Evolutionary conservation across 1,140 invertebrate species (phyloP).

Genomic region (Pygmarrhopalites habei): DNA sequence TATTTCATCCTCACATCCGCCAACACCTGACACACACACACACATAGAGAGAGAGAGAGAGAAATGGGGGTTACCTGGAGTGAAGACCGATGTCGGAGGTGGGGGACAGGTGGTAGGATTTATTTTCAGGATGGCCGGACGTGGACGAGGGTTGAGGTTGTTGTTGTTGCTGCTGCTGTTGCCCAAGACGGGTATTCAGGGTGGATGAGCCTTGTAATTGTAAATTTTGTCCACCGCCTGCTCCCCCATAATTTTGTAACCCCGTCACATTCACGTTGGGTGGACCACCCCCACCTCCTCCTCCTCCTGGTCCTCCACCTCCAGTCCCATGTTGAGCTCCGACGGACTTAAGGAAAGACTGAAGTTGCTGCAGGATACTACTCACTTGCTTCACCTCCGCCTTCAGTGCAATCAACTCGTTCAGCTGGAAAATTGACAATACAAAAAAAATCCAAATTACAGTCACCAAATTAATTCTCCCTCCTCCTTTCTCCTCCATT

Average conservation of each 20-base stretch:
- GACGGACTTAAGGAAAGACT: constrained; percentile 37
- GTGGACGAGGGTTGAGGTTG: background rate
- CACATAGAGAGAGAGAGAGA: no score
- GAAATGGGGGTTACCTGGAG: no score
- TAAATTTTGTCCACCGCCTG: background rate
- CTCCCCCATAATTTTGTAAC: background rate
- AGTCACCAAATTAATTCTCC: no score
- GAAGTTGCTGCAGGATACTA: constrained; percentile 45
- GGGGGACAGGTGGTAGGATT: constrained; percentile 36
- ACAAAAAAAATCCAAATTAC: constrained; percentile 3
- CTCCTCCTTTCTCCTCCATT: no score
- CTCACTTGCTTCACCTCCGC: constrained; percentile 61
- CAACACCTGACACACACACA: background rate
- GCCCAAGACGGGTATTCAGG: background rate
- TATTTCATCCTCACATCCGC: background rate
- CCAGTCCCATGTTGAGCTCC: constrained; percentile 18
- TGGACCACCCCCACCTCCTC: constrained; percentile 18
- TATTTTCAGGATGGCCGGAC: constrained; percentile 25
- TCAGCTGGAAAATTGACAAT: constrained; percentile 49
- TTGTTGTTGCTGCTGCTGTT: constrained; percentile 20
- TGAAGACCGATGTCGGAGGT: constrained; percentile 25
- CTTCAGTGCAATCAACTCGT: constrained; percentile 56
- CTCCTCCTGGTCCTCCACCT: constrained; percentile 22
- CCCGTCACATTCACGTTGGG: background rate
- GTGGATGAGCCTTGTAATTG: constrained; percentile 14